These are phyloP conservation scores for Neostethus bicornis DNA, from an alignment of 2,797 vertebrate species.

Conservation along the genomic window DNA sequence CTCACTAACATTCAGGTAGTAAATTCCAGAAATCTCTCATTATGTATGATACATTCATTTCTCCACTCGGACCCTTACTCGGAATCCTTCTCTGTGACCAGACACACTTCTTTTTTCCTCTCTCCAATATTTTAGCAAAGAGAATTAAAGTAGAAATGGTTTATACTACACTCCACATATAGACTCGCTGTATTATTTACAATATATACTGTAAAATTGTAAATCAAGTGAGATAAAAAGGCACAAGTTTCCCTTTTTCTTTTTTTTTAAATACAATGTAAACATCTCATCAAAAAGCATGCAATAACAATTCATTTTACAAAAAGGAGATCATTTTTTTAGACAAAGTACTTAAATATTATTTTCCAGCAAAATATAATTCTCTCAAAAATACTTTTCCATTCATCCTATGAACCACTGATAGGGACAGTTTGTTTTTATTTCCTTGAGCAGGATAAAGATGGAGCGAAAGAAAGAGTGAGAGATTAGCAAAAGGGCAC, in stretches of 20 bases:
- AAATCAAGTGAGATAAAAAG: conserved; percentile 99
- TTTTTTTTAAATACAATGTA: conserved; percentile 99
- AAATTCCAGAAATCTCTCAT: conserved; percentile 73
- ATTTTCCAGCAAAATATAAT: conserved; percentile 99
- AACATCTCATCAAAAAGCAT: conserved; percentile 98
- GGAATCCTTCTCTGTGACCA: conserved; percentile 58
- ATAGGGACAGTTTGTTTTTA: conserved; percentile 81
- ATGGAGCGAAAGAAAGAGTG: conserved; percentile 61
- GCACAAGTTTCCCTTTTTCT: conserved; percentile 94
- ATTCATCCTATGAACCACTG: conserved; percentile 94
- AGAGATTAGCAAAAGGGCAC: conserved; percentile 87
- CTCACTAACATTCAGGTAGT: conserved; percentile 81
- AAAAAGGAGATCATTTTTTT: conserved; percentile 89
- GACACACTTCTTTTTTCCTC: conserved; percentile 56
- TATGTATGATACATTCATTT: conserved; percentile 78
- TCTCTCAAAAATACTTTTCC: conserved; percentile 99
- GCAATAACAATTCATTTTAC: conserved; percentile 99
- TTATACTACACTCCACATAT: conserved; percentile 86
- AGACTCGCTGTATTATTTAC: conserved; percentile 94
- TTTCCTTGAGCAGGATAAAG: conserved; percentile 59
- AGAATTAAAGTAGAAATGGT: conserved; percentile 86
- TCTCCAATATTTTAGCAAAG: conserved; percentile 69
- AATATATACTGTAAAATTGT: conserved; percentile 95
- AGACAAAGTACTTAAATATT: conserved; percentile 99
- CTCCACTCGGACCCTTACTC: conserved; percentile 56